A percentile compares a stretch with the other conserved stretches of the same genome.
Evolutionary conservation across 1,140 invertebrate genomes (phyloP).

Genomic region (Drosophila nigromelanica): DNA sequence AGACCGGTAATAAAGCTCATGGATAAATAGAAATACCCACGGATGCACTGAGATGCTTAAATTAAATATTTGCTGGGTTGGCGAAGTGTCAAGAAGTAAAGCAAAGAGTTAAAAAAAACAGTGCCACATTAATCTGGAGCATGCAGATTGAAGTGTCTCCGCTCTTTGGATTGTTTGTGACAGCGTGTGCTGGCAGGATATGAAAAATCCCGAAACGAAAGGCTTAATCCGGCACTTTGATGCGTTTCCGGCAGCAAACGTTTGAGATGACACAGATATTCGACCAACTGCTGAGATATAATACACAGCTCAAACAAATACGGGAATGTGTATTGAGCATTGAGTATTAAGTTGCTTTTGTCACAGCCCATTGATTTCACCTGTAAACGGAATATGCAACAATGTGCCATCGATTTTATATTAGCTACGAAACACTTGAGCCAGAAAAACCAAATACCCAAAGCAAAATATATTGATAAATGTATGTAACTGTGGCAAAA

Average conservation of each 20-base stretch:
- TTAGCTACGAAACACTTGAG: constrained; percentile 69
- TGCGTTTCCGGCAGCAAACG: not conserved
- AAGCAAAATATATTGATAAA: constrained; percentile 60
- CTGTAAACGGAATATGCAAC: constrained; percentile 61
- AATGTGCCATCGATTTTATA: constrained; percentile 75
- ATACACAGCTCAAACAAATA: not conserved
- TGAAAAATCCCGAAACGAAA: constrained; percentile 14
- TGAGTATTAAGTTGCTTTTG: not conserved
- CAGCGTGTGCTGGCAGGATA: constrained; percentile 10
- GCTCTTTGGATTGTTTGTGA: constrained; percentile 14
- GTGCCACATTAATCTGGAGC: constrained; percentile 72
- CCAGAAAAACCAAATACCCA: constrained; percentile 51
- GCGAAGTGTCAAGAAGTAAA: constrained; percentile 21
- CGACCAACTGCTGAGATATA: not conserved
- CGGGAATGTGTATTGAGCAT: not conserved
- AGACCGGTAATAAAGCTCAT: constrained; percentile 1
- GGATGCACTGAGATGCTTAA: constrained; percentile 43
- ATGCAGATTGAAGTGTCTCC: constrained; percentile 75
- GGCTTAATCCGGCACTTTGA: constrained; percentile 25
- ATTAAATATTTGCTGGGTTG: constrained; percentile 71
- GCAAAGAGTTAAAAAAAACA: constrained; percentile 62
- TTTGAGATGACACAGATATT: constrained; percentile 9
- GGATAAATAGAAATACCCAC: constrained; percentile 31
- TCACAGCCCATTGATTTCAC: constrained; percentile 42
- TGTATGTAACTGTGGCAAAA: constrained; percentile 35